Evolutionary conservation across 2,113 vertebrate species (phyloP), one percentile per base, ranked within the genome.

Genomic region (Oncorhynchus clarkii): DNA sequence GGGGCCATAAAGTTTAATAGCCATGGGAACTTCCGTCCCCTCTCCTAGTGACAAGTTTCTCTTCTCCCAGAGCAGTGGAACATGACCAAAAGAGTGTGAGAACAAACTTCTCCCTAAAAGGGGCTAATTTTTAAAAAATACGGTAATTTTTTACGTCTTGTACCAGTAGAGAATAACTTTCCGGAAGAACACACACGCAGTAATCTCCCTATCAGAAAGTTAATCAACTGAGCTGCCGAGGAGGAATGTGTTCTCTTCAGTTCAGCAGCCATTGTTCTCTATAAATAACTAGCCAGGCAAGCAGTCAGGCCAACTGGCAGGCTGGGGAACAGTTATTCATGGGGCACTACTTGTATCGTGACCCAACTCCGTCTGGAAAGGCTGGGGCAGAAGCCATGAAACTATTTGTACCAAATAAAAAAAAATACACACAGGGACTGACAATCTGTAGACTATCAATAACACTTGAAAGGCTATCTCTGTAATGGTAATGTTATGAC

Each of bases 271-370:
- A 78, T 86, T 86, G 82, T 83, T 67, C 70, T 76, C 85, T 88
- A 82, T 86, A 87, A 89, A 88, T 88, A 87, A 82, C 82, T 34
- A 34, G 69, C 78, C 83, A 84, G 82, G 76, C 20, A 22, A 48
- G 65, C 78, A 7, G 71, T n/a, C 66, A 69, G 24, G 9, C 77
- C 26, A 71, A 65, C 16, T 11, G 76, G 57, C 80, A 26, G 45
- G 26, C 70, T 34, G 49, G 67, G 48, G 24, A 22, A 20, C 16
- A 29, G 67, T 48, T 48, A 45, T 45, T 26, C 74, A 26, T 2
- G 29, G 57, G 51, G 72, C 11, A 26, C n/a, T 24, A 66, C 24
- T 29, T 29, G 12, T 14, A 26, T 7, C 26, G 3, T 4, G 12
- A 67, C 65, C 65, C 24, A n/a, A 22, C n/a, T 64, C 62, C 6